Base-by-base conservation (phyloP, 2,797 vertebrate genomes). In the Miichthys miiuy region DNA sequence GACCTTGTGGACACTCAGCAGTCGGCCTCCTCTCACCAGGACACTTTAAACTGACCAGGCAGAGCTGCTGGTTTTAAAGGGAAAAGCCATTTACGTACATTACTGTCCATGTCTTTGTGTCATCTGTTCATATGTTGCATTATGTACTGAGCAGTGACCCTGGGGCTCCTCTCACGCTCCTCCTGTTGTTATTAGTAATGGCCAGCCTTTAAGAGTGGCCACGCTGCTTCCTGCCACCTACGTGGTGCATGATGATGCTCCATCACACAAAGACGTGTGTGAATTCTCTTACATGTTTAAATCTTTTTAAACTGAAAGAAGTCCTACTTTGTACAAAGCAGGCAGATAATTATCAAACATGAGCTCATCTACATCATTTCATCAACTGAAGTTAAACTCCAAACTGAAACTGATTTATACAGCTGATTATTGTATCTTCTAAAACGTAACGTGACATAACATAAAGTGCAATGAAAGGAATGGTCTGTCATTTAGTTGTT, bases 401-500 rank as follows among this genome's bases (percentile, higher is more conserved):
- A 74, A 73, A 82, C 68, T 25, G 54, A 80, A 80, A 57, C 38
- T 48, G 21, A 77, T 55, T 63, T 80, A 47, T 78, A 54, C 52
- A 80, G 81, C 86, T 87, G 87, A 88, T 76, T 72, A 20, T 47
- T 77, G 23, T 17, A 18, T 34, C 71, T 87, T 78, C 62, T 67
- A 44, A 67, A 55, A 71, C 57, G 17, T n/a, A 34, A 77, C 44
- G 34, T 38, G 8, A 9, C 34, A 8, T 34, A 34, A 34, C 1
- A 8, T 34, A 42, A 80, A 68, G 90, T 92, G 90, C 89, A 91
- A 91, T 91, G 90, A 77, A 68, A 87, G 72, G 78, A 83, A 79
- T 41, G 74, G 48, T 58, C 75, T 78, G 77, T 71, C 42, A 7
- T 71, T 64, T 72, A 8, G 38, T 72, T 62, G 55, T 66, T 80